phyloP scores from a whole-genome alignment of 1,140 invertebrate genomes.

The Ectropis grisescens region DNA sequence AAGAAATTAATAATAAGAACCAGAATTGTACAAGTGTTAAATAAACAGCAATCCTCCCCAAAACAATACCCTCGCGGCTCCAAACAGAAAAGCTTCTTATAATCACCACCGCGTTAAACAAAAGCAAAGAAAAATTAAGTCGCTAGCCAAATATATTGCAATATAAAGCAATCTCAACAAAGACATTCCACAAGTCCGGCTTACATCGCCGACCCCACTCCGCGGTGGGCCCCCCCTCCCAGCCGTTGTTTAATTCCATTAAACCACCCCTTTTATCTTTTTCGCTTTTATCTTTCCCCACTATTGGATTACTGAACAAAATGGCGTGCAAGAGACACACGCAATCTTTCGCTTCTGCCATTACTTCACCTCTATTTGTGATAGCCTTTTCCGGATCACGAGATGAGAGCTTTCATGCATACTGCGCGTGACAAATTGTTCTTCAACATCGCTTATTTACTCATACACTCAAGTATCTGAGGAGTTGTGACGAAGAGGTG shows the following conservation, averaged over 20 bases:
- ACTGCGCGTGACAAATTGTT: not conserved
- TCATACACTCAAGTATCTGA: not conserved
- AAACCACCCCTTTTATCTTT: slow-evolving; percentile 63
- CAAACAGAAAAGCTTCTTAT: no score
- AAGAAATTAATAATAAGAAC: no score
- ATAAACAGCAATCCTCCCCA: no score
- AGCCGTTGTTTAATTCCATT: slow-evolving; percentile 64
- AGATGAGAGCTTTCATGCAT: slow-evolving; percentile 6
- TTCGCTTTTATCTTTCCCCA: slow-evolving; percentile 57
- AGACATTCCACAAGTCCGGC: slow-evolving; percentile 57
- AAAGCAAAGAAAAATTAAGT: slow-evolving; percentile 16
- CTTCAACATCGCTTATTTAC: not conserved
- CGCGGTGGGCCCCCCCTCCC: slow-evolving; percentile 16
- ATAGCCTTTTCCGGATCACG: slow-evolving; percentile 21
- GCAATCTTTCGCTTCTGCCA: slow-evolving; percentile 43
- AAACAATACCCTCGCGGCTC: no score
- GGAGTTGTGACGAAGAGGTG: not conserved
- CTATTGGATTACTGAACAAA: slow-evolving; percentile 59
- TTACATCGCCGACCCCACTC: slow-evolving; percentile 31
- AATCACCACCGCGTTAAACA: not conserved
- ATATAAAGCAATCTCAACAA: slow-evolving; percentile 42
- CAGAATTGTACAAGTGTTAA: no score
- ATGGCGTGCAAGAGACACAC: slow-evolving; percentile 53
- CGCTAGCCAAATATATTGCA: slow-evolving; percentile 19
- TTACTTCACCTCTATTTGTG: slow-evolving; percentile 37